Evolutionary conservation across 2,113 vertebrate genomes (phyloP), one percentile per base, ranked within the genome.

Genomic region (Charina bottae): DNA sequence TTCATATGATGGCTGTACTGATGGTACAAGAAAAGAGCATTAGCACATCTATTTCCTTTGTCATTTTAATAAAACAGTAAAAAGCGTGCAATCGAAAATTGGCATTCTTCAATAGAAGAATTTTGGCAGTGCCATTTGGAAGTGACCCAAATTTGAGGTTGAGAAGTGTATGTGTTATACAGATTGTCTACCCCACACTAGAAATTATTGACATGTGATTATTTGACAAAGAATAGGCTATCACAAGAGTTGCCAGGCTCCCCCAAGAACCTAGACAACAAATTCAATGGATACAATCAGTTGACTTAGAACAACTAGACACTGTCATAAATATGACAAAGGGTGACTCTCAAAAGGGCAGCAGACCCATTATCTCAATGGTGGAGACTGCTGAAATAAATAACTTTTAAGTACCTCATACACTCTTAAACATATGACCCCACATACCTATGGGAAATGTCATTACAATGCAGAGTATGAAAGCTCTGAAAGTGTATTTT

Each of bases 291-390:
- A 84, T 88, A 12, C 23, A 90, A 54, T 78, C n/a, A 87, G 93
- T 90, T 96, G 95, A 83, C 91, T 94, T 93, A 94, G 83, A 96
- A 95, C 19, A n/a, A 84, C 64, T 89, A 96, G 92, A 97, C 95
- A 96, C 95, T 87, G 94, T 93, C 96, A 95, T 97, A 98, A 97
- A 97, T 95, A 95, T 96, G 97, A 97, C 96, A 96, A 95, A 97
- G 92, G 94, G 93, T 97, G 94, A 90, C 96, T 96, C 96, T 97
- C 91, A 95, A 96, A 97, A 97, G 96, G 96, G 95, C 96, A 97
- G 95, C 96, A 97, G 96, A 97, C 96, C 96, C 96, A 97, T 98
- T 96, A 97, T 97, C 95, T 97, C 97, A 96, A 96, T 96, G 91
- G 93, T 97, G 97, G 96, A 97, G 97, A 95, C 97, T 95, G 95